These are phyloP conservation scores for Junonia oenone DNA, from an alignment of 2,888 invertebrate genomes.

Conservation along the genomic window DNA sequence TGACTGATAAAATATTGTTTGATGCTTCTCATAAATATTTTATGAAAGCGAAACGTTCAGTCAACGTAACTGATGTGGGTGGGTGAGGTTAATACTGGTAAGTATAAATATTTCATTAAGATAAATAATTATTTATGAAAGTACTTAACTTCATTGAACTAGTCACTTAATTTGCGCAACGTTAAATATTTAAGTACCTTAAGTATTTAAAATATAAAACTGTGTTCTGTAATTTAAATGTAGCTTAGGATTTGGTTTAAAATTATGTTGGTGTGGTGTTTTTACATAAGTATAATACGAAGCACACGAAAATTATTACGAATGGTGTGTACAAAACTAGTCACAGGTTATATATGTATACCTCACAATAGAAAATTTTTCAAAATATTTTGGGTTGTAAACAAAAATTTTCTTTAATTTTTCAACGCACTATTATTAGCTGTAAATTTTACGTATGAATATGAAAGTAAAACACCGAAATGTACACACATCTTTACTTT, in stretches of 20 bases:
- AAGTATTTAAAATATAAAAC: conserved; percentile 61
- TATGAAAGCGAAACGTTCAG: conserved; percentile 7
- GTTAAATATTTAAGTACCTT: conserved; percentile 68
- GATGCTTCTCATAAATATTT: conserved; percentile 3
- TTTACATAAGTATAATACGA: conserved; percentile 55
- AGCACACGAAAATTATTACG: conserved; percentile 55
- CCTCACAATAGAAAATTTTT: conserved; percentile 40
- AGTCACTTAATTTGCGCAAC: conserved; percentile 80
- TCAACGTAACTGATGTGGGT: conserved; percentile 20
- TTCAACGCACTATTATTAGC: neutral
- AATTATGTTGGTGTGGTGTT: conserved; percentile 78
- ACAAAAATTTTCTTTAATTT: conserved; percentile 3
- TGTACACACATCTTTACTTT: neutral
- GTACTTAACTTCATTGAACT: conserved; percentile 80
- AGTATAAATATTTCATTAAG: conserved; percentile 75
- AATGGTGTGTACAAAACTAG: conserved; percentile 68
- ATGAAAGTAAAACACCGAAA: neutral
- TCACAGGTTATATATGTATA: conserved; percentile 59
- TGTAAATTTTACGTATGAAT: neutral
- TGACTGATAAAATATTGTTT: neutral
- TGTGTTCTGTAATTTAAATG: conserved; percentile 75
- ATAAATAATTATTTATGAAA: conserved; percentile 75
- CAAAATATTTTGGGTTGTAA: conserved; percentile 31
- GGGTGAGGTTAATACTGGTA: conserved; percentile 48
- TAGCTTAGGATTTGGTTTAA: conserved; percentile 72